Evolutionary conservation across 2,888 invertebrate genomes (phyloP).

Genomic region (Cyaniris semiargus): DNA sequence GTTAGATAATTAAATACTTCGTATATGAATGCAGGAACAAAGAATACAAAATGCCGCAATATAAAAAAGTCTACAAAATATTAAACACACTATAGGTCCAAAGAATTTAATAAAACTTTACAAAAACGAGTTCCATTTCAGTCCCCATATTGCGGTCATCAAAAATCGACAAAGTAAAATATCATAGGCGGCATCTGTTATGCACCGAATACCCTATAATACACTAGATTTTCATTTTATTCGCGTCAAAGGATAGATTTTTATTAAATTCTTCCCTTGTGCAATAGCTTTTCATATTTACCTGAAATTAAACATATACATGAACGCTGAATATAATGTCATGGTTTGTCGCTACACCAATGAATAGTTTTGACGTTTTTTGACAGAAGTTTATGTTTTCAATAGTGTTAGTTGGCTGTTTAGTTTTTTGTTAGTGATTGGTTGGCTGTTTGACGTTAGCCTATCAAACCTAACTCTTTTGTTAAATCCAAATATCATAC

Average conservation of each 20-base stretch:
- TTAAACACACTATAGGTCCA: background rate
- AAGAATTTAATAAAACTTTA: conserved; percentile 12
- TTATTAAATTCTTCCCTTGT: conserved; percentile 28
- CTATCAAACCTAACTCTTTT: too few relatives aligned
- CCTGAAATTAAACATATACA: conserved; percentile 5
- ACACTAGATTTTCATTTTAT: conserved; percentile 26
- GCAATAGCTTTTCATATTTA: background rate
- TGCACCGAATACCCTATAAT: conserved; percentile 26
- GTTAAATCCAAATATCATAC: too few relatives aligned
- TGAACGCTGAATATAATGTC: background rate
- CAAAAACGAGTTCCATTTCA: background rate
- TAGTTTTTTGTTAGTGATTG: too few relatives aligned
- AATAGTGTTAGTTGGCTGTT: too few relatives aligned
- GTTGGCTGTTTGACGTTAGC: too few relatives aligned
- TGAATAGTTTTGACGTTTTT: too few relatives aligned
- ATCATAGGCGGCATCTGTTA: background rate
- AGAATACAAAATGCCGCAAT: background rate
- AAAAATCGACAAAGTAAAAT: conserved; percentile 10
- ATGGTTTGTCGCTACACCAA: too few relatives aligned
- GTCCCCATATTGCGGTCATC: conserved; percentile 17
- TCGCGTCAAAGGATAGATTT: conserved; percentile 23
- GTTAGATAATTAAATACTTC: too few relatives aligned
- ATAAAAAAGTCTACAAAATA: background rate
- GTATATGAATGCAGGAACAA: background rate
- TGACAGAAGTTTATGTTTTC: too few relatives aligned